Percentiles rank a stretch among this genome's conserved stretches.
These are phyloP conservation scores for Imbricaverruca yamaguchii DNA, from an alignment of 2,888 invertebrate genomes.

Conservation along the genomic window DNA sequence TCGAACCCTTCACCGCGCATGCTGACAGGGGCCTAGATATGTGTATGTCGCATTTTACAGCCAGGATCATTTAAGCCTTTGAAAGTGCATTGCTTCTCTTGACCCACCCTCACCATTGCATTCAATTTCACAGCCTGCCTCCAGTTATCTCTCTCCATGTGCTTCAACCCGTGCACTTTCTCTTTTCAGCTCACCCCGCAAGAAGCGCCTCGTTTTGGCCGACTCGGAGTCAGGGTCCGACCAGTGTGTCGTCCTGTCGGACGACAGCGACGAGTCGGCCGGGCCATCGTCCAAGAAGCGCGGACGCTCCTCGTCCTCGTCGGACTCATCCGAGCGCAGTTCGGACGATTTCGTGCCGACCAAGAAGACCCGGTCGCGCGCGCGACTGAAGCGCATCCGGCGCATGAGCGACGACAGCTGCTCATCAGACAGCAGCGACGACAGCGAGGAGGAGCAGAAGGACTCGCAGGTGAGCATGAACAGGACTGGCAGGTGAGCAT, in stretches of 20 bases:
- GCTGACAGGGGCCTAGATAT: no score
- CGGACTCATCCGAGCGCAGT: slow-evolving; percentile 8
- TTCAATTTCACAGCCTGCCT: no score
- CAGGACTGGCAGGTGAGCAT: no score
- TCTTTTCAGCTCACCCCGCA: neutral
- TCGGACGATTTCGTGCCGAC: slow-evolving; percentile 28
- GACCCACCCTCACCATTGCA: no score
- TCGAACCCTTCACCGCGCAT: no score
- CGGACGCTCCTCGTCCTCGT: neutral
- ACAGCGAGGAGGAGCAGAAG: slow-evolving; percentile 14
- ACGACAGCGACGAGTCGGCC: neutral
- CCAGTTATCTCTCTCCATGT: no score
- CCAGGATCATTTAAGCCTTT: no score
- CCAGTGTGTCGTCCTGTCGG: neutral
- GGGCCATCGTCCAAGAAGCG: neutral
- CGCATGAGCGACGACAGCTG: slow-evolving; percentile 26
- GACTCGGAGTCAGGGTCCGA: neutral
- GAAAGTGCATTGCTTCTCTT: no score
- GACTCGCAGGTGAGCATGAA: slow-evolving; percentile 17
- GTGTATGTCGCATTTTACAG: no score
- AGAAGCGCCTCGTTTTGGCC: neutral
- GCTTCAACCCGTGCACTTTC: no score
- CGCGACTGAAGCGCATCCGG: slow-evolving; percentile 11
- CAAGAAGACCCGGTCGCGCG: slow-evolving; percentile 21
- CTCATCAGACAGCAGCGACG: slow-evolving; percentile 23